Evolutionary conservation across 1,140 invertebrate species (phyloP).

Genomic region (Drosophila tropicalis): DNA sequence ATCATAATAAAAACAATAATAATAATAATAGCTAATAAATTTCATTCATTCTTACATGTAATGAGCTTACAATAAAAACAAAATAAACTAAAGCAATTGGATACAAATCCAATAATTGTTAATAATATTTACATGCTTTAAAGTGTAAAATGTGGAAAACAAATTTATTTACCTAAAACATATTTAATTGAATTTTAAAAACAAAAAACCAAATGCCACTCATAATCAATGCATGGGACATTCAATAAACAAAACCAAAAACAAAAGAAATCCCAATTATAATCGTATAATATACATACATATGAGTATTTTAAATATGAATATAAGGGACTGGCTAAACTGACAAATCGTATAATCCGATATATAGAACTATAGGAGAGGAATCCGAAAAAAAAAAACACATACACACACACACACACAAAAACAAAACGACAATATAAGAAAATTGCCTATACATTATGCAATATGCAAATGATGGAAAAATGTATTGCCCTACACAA

Average conservation of each 20-base stretch:
- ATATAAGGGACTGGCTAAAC: conserved; percentile 60
- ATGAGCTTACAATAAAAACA: conserved; percentile 58
- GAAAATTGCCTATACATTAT: conserved; percentile 39
- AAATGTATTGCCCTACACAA: conserved; percentile 55
- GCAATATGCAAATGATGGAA: conserved; percentile 27
- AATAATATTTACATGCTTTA: conserved; percentile 60
- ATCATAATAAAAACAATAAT: neutral
- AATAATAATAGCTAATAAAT: conserved; percentile 24
- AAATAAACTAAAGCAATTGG: conserved; percentile 33
- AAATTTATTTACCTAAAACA: conserved; percentile 45
- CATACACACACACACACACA: conserved; percentile 28
- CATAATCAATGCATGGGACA: conserved; percentile 27
- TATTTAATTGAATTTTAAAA: conserved; percentile 61
- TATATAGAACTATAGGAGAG: neutral
- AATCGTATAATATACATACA: conserved; percentile 60
- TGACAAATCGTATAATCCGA: conserved; percentile 55
- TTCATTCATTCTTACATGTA: conserved; percentile 58
- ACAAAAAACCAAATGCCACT: conserved; percentile 10
- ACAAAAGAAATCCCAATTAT: conserved; percentile 36
- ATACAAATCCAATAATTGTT: conserved; percentile 37
- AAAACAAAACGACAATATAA: conserved; percentile 72
- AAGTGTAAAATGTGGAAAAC: conserved; percentile 33
- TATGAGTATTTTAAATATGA: conserved; percentile 64
- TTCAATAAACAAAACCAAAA: neutral
- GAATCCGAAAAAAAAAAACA: conserved; percentile 9